Conservation (phyloP, 2,113 vertebrate species). For the Xyrauchen texanus region DNA sequence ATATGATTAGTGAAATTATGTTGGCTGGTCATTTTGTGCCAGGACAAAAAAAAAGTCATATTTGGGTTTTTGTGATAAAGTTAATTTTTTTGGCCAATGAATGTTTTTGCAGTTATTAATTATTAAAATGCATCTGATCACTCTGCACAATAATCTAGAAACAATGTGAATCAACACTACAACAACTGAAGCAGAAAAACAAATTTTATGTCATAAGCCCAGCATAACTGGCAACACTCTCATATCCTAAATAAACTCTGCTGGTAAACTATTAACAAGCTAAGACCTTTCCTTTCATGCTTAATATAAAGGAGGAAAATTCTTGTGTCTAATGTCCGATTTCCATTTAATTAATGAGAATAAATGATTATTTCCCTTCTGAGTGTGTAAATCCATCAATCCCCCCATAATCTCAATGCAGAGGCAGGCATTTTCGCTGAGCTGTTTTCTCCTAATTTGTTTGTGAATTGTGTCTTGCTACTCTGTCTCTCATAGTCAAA, state of each 20-base stretch:
- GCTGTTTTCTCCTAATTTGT: slow-evolving; percentile 38
- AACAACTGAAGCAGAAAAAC: no score
- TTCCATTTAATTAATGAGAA: slow-evolving; percentile 31
- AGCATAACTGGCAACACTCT: slow-evolving; percentile 10
- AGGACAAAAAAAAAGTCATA: no score
- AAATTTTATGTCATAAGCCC: no score
- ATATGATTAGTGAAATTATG: no score
- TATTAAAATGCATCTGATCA: no score
- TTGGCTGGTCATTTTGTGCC: no score
- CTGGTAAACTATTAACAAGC: slow-evolving; percentile 9
- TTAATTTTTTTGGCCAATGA: no score
- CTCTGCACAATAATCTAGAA: no score
- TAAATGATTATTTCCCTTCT: slow-evolving; percentile 26
- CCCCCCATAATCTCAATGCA: slow-evolving; percentile 16
- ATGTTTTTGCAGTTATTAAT: no score
- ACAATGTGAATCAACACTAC: no score
- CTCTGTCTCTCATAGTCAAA: slow-evolving; percentile 18
- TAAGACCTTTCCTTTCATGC: slow-evolving; percentile 4
- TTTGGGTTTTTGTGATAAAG: no score
- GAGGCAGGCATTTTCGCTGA: slow-evolving; percentile 24
- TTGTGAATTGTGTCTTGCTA: slow-evolving; percentile 29
- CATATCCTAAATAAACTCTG: slow-evolving; percentile 6
- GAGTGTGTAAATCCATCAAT: slow-evolving; percentile 36
- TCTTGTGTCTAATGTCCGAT: slow-evolving; percentile 6
- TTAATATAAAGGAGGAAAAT: not conserved